phyloP scores from a whole-genome alignment of 2,797 vertebrate genomes.

The Adrianichthys oophorus region DNA sequence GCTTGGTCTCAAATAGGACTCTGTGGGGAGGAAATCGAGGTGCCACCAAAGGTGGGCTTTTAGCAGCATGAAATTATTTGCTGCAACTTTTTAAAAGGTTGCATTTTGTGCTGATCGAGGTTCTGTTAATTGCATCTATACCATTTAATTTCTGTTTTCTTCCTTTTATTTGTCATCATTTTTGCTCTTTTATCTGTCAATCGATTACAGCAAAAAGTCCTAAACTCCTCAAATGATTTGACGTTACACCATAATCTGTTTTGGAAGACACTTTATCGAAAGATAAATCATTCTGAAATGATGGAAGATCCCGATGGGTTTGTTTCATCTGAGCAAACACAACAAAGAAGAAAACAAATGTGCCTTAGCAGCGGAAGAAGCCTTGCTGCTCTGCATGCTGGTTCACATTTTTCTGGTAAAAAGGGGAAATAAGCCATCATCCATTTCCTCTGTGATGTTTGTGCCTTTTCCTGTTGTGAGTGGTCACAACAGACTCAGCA shows the following conservation, averaged over 20 bases:
- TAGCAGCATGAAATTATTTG: constrained; percentile 31
- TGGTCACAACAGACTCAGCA: neutral
- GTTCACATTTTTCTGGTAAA: neutral
- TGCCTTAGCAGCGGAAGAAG: neutral
- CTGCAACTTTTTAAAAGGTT: neutral
- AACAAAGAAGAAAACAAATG: neutral
- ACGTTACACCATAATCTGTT: no score
- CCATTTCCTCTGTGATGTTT: constrained; percentile 2
- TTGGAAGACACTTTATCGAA: no score
- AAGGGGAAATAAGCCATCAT: constrained; percentile 4
- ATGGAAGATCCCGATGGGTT: no score
- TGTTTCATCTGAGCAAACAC: neutral
- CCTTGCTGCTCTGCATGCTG: neutral
- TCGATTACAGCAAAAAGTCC: no score
- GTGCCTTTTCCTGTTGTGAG: constrained; percentile 4
- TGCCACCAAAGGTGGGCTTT: constrained; percentile 28
- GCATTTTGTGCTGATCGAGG: no score
- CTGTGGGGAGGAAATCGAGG: constrained; percentile 43
- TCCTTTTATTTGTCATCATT: no score
- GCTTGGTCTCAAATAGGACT: constrained; percentile 51
- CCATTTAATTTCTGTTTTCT: no score
- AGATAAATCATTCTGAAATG: no score
- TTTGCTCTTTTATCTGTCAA: no score
- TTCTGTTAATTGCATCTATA: no score
- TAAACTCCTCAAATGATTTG: no score